Evolutionary conservation across 2,113 vertebrate genomes (phyloP).

Genomic region (Brachyhypopomus occidentalis): DNA sequence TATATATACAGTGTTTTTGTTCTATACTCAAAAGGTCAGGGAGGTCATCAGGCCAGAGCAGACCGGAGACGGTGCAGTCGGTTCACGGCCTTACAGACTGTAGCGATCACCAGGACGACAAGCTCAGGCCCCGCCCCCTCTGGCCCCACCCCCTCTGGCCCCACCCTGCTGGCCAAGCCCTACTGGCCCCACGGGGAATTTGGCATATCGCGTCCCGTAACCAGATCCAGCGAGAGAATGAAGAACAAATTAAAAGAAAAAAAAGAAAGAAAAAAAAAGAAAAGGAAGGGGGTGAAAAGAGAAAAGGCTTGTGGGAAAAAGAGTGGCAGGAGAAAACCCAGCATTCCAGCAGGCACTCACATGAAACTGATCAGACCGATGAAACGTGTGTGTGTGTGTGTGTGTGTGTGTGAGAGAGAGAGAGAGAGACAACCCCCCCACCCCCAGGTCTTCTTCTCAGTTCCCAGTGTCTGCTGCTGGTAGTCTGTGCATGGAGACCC

Average conservation of each 20-base stretch:
- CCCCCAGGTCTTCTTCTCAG: constrained; percentile 43
- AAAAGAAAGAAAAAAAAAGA: constrained; percentile 49
- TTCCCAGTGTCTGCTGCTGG: constrained; percentile 10
- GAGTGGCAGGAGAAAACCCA: constrained; percentile 73
- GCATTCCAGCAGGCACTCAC: constrained; percentile 73
- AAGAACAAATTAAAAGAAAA: constrained; percentile 75
- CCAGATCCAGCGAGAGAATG: constrained; percentile 74
- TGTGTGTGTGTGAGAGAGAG: too few species aligned
- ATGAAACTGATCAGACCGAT: constrained; percentile 76
- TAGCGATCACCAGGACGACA: constrained; percentile 70
- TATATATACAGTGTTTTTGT: too few species aligned
- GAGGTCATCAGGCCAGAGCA: constrained; percentile 59
- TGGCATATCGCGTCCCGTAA: constrained; percentile 78
- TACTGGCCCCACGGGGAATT: constrained; percentile 75
- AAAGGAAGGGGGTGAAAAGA: constrained; percentile 36
- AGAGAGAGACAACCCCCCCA: too few species aligned
- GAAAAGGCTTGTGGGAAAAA: constrained; percentile 79
- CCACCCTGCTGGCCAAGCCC: constrained; percentile 53
- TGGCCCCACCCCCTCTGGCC: constrained; percentile 63
- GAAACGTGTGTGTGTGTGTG: constrained; percentile 57
- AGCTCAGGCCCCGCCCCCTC: neutral
- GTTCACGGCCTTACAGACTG: too few species aligned
- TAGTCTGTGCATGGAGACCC: constrained; percentile 12
- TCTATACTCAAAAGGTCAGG: constrained; percentile 15
- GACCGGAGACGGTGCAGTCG: too few species aligned